Evolutionary conservation across 2,888 invertebrate genomes (phyloP), one percentile per base, ranked within the genome.

Genomic region (Glyphotaelius pellucidus): DNA sequence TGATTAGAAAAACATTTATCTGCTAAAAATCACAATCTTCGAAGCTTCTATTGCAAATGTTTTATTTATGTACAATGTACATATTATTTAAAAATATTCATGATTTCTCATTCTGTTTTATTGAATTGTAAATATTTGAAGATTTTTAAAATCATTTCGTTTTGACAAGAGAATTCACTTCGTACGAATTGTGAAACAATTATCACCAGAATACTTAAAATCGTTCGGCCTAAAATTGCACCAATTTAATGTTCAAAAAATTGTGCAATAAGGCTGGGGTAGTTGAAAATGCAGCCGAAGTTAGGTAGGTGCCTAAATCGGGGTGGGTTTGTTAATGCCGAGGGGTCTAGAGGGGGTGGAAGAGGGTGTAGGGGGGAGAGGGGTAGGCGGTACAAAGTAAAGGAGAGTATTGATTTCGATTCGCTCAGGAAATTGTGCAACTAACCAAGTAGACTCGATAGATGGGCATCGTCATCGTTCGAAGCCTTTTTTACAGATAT

Each of bases 391-490:
- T 89, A 93, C 92, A 91, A 93, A 93, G 92, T 93, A 93, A 93
- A 93, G 92, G 93, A 91, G 92, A 91, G 91, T 93, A 93, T 93
- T 92, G 93, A 93, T 93, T 93, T 93, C 92, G 92, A 91, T 92
- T 93, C 92, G 90, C 91, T 81, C 92, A 87, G 91, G 87, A 91
- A 91, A 91, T 91, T 91, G 91, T 91, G 91, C 91, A 91, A 84
- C 90, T 80, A 90, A 32, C 90, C 67, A 84, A 84, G 32, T 90
- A 32, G 47, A 90, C 84, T 80, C 83, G 90, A 90, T 90, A 52
- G 90, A 32, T 80, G 88, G 67, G 67, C 88, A 42, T n/a, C 83
- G 90, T 81, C 90, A 81, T 31, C 81, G 31, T 30, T 90, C 80
- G 67, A 30, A 31, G 67, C 31, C 25, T 80, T 80, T 89, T 89